phyloP scores from a whole-genome alignment of 2,113 vertebrate genomes.

The Leiothrix lutea region DNA sequence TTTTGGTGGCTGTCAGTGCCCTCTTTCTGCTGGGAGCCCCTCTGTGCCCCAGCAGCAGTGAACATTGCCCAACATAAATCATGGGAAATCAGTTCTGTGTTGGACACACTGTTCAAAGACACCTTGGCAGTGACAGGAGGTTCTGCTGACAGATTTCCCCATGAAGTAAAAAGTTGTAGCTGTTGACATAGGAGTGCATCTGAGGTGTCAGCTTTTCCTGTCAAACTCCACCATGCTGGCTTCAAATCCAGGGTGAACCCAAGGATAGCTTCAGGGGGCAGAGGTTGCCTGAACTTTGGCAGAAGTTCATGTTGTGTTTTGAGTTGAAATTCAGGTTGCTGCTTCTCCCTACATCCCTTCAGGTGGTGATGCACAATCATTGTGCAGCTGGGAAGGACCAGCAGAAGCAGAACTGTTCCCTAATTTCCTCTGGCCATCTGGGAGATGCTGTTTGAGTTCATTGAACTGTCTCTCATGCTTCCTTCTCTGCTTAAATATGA shows the following conservation, averaged over 20 bases:
- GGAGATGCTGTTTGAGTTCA: neutral
- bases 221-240: neutral
- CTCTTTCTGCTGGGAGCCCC: neutral
- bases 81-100: neutral
- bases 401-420: neutral
- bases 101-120: neutral
- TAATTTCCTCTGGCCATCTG: neutral
- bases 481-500: neutral
- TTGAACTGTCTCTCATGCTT: neutral
- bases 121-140: neutral
- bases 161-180: neutral
- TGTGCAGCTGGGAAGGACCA: fast-evolving
- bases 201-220: fast-evolving
- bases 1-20: neutral
- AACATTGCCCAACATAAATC: neutral
- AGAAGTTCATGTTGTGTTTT: neutral
- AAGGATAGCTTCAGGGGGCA: neutral
- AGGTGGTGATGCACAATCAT: neutral
- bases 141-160: neutral
- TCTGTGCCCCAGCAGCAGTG: neutral
- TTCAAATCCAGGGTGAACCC: neutral
- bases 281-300: neutral
- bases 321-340: neutral
- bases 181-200: neutral
- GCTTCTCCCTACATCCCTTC: neutral